phyloP scores from a whole-genome alignment of 1,140 invertebrate genomes.

The Papilio polyxenes region DNA sequence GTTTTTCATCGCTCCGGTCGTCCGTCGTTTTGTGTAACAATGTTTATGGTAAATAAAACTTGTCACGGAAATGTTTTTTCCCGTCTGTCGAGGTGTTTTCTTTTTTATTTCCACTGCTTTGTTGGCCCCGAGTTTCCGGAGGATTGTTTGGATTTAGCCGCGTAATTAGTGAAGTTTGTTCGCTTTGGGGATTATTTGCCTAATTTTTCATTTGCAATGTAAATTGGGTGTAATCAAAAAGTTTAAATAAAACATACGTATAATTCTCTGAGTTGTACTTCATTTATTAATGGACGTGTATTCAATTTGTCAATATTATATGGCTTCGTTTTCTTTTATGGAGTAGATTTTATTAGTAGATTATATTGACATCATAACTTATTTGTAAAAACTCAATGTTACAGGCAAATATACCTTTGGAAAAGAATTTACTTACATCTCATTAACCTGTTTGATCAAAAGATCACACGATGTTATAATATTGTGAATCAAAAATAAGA shows the following conservation, averaged over 20 bases:
- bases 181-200: slow-evolving; percentile 68
- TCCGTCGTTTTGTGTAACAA: slow-evolving; percentile 67
- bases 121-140: slow-evolving; percentile 58
- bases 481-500: background rate
- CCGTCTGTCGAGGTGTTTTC: slow-evolving; percentile 67
- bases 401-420: no score
- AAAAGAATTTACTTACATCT: no score
- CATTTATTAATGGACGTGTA: background rate
- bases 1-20: slow-evolving; percentile 61
- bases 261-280: background rate
- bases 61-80: slow-evolving; percentile 78
- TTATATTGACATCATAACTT: no score
- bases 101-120: slow-evolving; percentile 70
- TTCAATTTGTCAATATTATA: background rate
- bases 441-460: background rate
- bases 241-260: slow-evolving; percentile 26
- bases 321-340: no score
- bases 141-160: slow-evolving; percentile 76
- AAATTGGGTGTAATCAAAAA: slow-evolving; percentile 63
- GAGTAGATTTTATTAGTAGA: no score
- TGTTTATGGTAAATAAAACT: slow-evolving; percentile 79
- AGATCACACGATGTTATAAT: background rate
- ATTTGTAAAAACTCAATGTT: no score
- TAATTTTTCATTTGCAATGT: slow-evolving; percentile 61
- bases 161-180: slow-evolving; percentile 78